Evolutionary conservation across 2,888 invertebrate species (phyloP), one percentile per base, ranked within the genome.

Genomic region (Acronicta psi): DNA sequence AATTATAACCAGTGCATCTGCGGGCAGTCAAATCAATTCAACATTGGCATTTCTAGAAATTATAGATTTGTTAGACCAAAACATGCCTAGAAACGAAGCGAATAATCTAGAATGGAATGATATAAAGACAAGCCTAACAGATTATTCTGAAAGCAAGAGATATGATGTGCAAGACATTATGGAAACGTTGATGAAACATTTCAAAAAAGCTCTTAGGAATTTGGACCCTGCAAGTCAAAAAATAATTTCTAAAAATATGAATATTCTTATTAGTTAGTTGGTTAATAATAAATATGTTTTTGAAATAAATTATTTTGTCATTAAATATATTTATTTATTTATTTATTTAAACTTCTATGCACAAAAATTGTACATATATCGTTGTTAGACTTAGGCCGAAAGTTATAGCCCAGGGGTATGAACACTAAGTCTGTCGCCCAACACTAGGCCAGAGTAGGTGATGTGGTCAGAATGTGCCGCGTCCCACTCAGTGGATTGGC

Each of bases 31-130:
- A 4, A 51, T 82, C 0, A 80, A 82, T 3, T 70, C 69, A 17
- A 84, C 87, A 0, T 31, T 84, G 7, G 80, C 80, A 0, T 68
- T 85, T n/a, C 53, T 85, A n/a, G 80, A 83, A 6, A 52, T 85
- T 0, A 17, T 86, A 1, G 77, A 86, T 9, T 47, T 66, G 4
- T 17, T 81, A 3, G 81, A 87, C 11, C 65, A 68, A 0, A 67
- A 68, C 0, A 42, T 85, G 13, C 73, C 73, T 0, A 59, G 71
- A 0, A 67, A 70, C 7, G 81, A 81, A 3, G 36, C 63, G 0
- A 80, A 77, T 36, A 38, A 14, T 0, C 25, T 66, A 5, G 75
- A 73, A 40, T 86, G 83, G 84, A 29, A 45, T 1, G 73, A 80
- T 7, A 62, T 83, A 0, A 66, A 54, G 14, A 69, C 53, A 0